Evolutionary conservation across 2,888 invertebrate genomes (phyloP).

Genomic region (Syrista parreyssii): DNA sequence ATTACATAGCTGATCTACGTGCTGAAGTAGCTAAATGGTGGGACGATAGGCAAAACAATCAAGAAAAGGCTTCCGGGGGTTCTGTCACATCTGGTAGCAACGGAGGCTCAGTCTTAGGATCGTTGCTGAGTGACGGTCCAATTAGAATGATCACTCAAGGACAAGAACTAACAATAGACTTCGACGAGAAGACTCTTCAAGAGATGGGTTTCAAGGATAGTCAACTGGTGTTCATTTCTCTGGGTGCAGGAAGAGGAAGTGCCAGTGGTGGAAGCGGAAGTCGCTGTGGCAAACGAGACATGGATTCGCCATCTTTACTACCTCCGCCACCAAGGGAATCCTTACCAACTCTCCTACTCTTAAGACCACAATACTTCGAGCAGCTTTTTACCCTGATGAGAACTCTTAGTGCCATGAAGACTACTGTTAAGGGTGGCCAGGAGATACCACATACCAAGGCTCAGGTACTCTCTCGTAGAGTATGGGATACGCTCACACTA

Average conservation of each 20-base stretch:
- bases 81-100: conserved; percentile 27
- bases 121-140: conserved; percentile 84
- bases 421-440: conserved; percentile 77
- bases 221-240: conserved; percentile 91
- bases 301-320: conserved; percentile 87
- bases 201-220: conserved; percentile 96
- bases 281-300: conserved; percentile 71
- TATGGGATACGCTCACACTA: conserved; percentile 94
- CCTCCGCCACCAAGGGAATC: conserved; percentile 89
- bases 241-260: conserved; percentile 78
- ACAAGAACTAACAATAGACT: conserved; percentile 91
- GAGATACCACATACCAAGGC: conserved; percentile 86
- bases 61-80: conserved; percentile 41
- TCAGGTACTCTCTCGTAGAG: conserved; percentile 84
- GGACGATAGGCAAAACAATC: conserved; percentile 71
- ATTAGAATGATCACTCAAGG: conserved; percentile 94
- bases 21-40: conserved; percentile 98
- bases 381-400: conserved; percentile 92
- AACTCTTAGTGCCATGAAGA: conserved; percentile 88
- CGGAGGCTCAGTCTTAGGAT: conserved; percentile 71
- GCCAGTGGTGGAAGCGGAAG: conserved; percentile 65
- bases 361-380: conserved; percentile 90
- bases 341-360: conserved; percentile 84
- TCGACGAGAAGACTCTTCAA: conserved; percentile 89
- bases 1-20: conserved; percentile 90